These are phyloP conservation scores for Ctenodactylus gundi DNA, from an alignment of 2,113 vertebrate genomes.

Conservation along the genomic window DNA sequence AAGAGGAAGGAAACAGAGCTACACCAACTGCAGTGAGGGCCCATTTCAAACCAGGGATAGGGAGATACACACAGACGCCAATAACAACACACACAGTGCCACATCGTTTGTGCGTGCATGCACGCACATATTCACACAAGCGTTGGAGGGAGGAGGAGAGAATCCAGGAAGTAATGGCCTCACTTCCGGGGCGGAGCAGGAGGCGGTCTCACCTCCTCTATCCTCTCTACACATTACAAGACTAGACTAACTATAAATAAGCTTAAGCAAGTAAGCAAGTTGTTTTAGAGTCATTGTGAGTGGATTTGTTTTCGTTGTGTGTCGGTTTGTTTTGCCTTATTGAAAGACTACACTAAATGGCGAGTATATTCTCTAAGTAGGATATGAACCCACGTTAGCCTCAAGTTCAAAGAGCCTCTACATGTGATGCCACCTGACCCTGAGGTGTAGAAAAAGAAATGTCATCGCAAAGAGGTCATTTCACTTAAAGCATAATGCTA, in stretches of 20 bases:
- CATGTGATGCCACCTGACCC: background rate
- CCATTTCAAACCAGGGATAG: background rate
- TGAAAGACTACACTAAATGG: background rate
- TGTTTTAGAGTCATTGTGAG: background rate
- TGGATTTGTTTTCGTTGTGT: background rate
- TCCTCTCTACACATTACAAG: background rate
- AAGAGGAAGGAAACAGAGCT: background rate
- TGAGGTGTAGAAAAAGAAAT: conserved; percentile 7
- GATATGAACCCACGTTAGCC: background rate
- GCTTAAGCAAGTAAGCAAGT: background rate
- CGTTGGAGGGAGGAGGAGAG: background rate
- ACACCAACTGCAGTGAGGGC: background rate
- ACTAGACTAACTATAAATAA: background rate
- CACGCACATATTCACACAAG: no score
- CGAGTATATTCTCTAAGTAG: background rate
- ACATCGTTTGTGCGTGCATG: background rate
- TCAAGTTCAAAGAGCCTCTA: conserved; percentile 3
- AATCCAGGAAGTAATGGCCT: background rate
- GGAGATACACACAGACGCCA: background rate
- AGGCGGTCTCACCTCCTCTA: background rate
- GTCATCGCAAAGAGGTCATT: background rate
- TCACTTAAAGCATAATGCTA: background rate
- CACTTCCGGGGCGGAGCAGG: no score
- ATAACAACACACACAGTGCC: background rate
- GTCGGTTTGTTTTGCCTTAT: background rate